These are phyloP conservation scores for Coreius guichenoti DNA, from an alignment of 2,797 vertebrate species.

Conservation along the genomic window DNA sequence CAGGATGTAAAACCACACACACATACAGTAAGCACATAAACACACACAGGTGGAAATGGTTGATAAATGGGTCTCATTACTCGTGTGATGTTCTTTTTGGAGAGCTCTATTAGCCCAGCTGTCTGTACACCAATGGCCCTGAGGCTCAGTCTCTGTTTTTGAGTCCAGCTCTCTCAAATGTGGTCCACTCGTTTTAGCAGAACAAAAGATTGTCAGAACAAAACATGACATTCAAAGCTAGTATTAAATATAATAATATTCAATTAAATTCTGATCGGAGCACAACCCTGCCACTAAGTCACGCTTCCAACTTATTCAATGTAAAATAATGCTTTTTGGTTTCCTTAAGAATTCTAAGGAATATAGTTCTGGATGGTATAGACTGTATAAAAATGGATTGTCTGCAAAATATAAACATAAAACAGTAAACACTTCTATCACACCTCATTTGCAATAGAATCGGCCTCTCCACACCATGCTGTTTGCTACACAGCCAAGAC, in stretches of 20 bases:
- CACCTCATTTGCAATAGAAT: slow-evolving; percentile 35
- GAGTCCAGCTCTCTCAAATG: slow-evolving; percentile 77
- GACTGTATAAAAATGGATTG: not conserved
- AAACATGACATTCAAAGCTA: not conserved
- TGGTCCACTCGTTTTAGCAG: slow-evolving; percentile 36
- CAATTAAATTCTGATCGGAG: not conserved
- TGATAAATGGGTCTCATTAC: slow-evolving; percentile 81
- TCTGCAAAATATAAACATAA: not conserved
- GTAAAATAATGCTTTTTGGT: not conserved
- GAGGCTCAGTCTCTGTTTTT: slow-evolving; percentile 73
- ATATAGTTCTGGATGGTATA: not conserved
- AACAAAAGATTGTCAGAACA: no score
- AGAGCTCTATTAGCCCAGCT: slow-evolving; percentile 77
- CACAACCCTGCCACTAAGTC: not conserved
- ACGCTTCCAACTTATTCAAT: not conserved
- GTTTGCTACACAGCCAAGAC: slow-evolving; percentile 27
- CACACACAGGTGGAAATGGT: slow-evolving; percentile 63
- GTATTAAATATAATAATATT: not conserved
- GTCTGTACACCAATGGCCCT: slow-evolving; percentile 75
- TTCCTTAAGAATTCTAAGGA: not conserved
- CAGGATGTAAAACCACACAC: not conserved
- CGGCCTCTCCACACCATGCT: not conserved
- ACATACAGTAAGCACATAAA: slow-evolving; percentile 14
- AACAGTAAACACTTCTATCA: slow-evolving; percentile 26
- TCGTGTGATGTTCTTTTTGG: slow-evolving; percentile 73